Evolutionary conservation across 2,888 invertebrate genomes (phyloP).

Genomic region (Epistrophe eligans): DNA sequence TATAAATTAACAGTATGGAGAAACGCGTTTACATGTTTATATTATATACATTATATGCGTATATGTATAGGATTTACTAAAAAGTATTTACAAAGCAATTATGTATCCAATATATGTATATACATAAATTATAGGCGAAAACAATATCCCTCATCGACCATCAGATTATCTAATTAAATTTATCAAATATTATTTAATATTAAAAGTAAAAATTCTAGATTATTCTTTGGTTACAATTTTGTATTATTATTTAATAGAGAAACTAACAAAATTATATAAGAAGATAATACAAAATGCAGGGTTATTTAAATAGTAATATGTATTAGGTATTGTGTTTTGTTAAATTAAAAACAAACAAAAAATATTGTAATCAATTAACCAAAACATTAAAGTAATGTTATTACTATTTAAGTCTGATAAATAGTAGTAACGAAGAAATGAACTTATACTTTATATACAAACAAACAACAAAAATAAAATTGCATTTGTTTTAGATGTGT

Average conservation of each 20-base stretch:
- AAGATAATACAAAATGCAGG: slow-evolving; percentile 47
- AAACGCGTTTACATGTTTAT: slow-evolving; percentile 63
- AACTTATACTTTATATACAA: slow-evolving; percentile 68
- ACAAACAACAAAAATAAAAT: slow-evolving; percentile 59
- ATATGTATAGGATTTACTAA: slow-evolving; percentile 56
- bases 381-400: slow-evolving; percentile 55
- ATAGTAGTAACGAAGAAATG: slow-evolving; percentile 63
- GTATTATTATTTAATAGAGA: slow-evolving; percentile 59
- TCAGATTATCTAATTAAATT: slow-evolving; percentile 46
- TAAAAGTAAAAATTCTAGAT: slow-evolving; percentile 41
- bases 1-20: slow-evolving; percentile 45
- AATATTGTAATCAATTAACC: slow-evolving; percentile 67
- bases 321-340: slow-evolving; percentile 52
- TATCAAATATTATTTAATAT: slow-evolving; percentile 43
- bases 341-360: slow-evolving; percentile 11
- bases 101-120: slow-evolving; percentile 56
- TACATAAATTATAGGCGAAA: slow-evolving; percentile 33
- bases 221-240: slow-evolving; percentile 56
- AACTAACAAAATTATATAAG: slow-evolving; percentile 48
- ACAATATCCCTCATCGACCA: slow-evolving; percentile 58
- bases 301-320: slow-evolving; percentile 17
- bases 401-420: slow-evolving; percentile 71
- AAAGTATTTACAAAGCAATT: slow-evolving; percentile 68
- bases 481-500: slow-evolving; percentile 68
- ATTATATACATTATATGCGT: slow-evolving; percentile 46